Evolutionary conservation across 2,888 invertebrate genomes (phyloP).

Genomic region (Leistus spinibarbis): DNA sequence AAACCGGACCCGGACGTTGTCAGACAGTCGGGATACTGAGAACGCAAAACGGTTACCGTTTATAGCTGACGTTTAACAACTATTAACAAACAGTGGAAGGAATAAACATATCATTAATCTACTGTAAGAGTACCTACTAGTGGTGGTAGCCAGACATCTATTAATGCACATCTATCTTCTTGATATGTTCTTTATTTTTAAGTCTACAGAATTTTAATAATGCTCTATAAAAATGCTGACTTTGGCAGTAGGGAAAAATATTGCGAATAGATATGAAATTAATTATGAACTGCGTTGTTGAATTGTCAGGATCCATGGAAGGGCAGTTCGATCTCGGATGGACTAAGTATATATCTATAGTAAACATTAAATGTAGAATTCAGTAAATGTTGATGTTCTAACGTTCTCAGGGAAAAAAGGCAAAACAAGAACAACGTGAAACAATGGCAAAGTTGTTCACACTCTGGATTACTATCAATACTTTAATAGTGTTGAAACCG

Average conservation of each 20-base stretch:
- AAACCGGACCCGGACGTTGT: neutral
- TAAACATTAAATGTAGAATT: constrained; percentile 5
- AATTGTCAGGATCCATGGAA: no score
- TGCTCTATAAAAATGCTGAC: neutral
- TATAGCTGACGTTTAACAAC: neutral
- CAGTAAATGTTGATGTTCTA: constrained; percentile 36
- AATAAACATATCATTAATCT: neutral
- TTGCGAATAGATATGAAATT: no score
- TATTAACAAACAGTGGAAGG: neutral
- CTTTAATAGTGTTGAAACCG: constrained; percentile 26
- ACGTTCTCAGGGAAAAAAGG: neutral
- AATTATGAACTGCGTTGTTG: no score
- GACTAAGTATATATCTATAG: no score
- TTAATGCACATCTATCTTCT: neutral
- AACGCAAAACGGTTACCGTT: no score
- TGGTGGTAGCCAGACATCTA: neutral
- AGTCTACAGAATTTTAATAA: neutral
- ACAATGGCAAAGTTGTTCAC: constrained; percentile 31
- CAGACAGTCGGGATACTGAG: no score
- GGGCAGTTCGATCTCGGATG: no score
- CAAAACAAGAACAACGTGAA: constrained; percentile 28
- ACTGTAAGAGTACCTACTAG: no score
- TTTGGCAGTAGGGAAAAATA: neutral
- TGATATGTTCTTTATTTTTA: neutral
- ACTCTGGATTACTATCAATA: constrained; percentile 35